phyloP scores from a whole-genome alignment of 2,113 vertebrate species.

The Oenanthe oenanthe region DNA sequence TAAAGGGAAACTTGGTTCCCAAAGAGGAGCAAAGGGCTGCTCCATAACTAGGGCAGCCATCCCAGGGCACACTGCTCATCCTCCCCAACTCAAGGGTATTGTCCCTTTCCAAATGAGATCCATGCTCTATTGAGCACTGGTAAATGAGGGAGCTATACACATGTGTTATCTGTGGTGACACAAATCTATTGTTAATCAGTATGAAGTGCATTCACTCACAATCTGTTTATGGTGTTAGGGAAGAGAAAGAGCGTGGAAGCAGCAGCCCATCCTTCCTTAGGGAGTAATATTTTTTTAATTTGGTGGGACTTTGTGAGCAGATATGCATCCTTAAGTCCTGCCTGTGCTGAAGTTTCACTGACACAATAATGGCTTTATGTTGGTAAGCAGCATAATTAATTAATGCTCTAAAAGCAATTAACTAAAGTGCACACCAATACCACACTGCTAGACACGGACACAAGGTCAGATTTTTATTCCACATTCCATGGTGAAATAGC shows the following conservation, averaged over 20 bases:
- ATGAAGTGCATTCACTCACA: background rate
- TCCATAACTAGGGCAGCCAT: background rate
- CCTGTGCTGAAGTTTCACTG: background rate
- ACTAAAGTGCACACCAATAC: background rate
- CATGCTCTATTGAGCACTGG: background rate
- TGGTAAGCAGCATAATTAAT: constrained; percentile 18
- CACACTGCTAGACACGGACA: background rate
- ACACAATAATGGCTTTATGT: background rate
- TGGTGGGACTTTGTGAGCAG: background rate
- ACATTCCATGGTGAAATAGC: background rate
- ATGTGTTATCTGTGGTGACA: background rate
- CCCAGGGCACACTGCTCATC: background rate
- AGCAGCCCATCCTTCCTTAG: background rate
- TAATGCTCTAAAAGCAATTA: constrained; percentile 7
- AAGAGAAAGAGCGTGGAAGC: background rate
- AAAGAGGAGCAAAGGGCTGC: background rate
- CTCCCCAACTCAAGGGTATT: background rate
- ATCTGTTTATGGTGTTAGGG: background rate
- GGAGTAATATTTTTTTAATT: constrained; percentile 33
- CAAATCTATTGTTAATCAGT: background rate
- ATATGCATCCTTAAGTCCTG: background rate
- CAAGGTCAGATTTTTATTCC: background rate
- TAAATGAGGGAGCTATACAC: background rate
- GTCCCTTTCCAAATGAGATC: background rate
- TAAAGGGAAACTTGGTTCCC: background rate